A percentile compares a stretch with the other conserved stretches of the same genome.
These are phyloP conservation scores for Dynastes grantii DNA, from an alignment of 2,888 invertebrate genomes.

Conservation along the genomic window DNA sequence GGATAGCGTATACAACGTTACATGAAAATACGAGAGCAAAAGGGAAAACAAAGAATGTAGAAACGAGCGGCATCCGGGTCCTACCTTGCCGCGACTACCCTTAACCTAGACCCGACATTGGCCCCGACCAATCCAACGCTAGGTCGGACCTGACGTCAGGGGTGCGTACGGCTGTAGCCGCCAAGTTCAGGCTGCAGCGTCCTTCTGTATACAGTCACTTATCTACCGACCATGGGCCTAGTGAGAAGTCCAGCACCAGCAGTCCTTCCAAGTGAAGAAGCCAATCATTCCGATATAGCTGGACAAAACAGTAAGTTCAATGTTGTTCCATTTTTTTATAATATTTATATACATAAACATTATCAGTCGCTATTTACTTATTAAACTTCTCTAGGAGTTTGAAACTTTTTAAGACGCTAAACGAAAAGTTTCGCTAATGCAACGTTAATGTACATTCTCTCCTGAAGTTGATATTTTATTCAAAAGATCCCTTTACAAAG, in stretches of 20 bases:
- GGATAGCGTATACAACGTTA: slow-evolving; percentile 11
- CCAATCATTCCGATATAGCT: slow-evolving; percentile 58
- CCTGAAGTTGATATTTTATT: too few relatives aligned
- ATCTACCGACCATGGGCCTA: slow-evolving; percentile 59
- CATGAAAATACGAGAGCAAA: not conserved
- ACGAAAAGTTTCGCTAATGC: not conserved
- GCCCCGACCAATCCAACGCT: slow-evolving; percentile 69
- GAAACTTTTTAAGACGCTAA: not conserved
- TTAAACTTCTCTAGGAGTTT: slow-evolving; percentile 8
- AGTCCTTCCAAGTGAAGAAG: slow-evolving; percentile 62
- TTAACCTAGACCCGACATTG: slow-evolving; percentile 69
- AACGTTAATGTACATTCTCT: too few relatives aligned
- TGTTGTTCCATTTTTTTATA: slow-evolving; percentile 28
- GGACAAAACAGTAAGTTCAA: slow-evolving; percentile 57
- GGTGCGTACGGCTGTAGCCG: slow-evolving; percentile 66
- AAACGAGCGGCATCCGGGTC: slow-evolving; percentile 56
- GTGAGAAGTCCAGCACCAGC: slow-evolving; percentile 58
- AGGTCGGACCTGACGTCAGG: slow-evolving; percentile 77
- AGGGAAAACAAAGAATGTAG: slow-evolving; percentile 38
- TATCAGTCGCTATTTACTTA: too few relatives aligned
- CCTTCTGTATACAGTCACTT: slow-evolving; percentile 55
- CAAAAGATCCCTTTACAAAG: too few relatives aligned
- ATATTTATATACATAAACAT: not conserved
- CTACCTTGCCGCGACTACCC: slow-evolving; percentile 65
- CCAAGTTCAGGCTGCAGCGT: slow-evolving; percentile 59